Percentiles rank a stretch among this genome's conserved stretches.
Conservation (phyloP, 2,888 invertebrate genomes). For the Ceramica pisi region DNA sequence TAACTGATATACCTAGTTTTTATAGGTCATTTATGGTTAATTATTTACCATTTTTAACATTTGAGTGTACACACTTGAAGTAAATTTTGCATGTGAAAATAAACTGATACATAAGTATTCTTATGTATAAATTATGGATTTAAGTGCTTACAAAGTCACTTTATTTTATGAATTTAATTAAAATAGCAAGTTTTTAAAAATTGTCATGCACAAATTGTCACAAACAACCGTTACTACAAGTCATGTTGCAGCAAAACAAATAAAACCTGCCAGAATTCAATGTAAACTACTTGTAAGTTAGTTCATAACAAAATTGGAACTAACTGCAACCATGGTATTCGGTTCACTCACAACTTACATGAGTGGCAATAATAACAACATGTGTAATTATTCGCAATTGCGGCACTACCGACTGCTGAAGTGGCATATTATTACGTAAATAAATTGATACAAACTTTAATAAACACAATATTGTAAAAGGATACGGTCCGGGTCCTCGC, state of each 20-base stretch:
- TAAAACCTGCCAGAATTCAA: conserved; percentile 33
- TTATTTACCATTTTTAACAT: neutral
- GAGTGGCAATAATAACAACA: conserved; percentile 63
- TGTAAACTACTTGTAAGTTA: conserved; percentile 33
- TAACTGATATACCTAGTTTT: neutral
- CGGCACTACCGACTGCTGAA: conserved; percentile 83
- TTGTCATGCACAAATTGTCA: conserved; percentile 39
- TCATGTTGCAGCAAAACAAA: conserved; percentile 60
- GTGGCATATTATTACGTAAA: conserved; percentile 89
- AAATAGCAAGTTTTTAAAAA: neutral
- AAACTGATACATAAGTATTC: neutral
- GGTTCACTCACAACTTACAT: conserved; percentile 39
- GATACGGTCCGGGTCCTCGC: conserved; percentile 91
- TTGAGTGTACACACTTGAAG: neutral
- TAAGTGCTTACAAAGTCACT: neutral
- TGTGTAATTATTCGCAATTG: conserved; percentile 80
- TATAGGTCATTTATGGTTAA: neutral
- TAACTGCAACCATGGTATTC: conserved; percentile 8
- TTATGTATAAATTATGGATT: neutral
- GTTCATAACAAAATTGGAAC: conserved; percentile 12
- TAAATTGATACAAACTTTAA: conserved; percentile 77
- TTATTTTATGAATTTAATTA: no score
- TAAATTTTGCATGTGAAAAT: conserved; percentile 3
- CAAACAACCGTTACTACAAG: conserved; percentile 53
- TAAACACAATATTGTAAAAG: conserved; percentile 83